Conservation (phyloP, 37 sponge, comb jelly and placozoan genomes). For the Crambe crambe region DNA sequence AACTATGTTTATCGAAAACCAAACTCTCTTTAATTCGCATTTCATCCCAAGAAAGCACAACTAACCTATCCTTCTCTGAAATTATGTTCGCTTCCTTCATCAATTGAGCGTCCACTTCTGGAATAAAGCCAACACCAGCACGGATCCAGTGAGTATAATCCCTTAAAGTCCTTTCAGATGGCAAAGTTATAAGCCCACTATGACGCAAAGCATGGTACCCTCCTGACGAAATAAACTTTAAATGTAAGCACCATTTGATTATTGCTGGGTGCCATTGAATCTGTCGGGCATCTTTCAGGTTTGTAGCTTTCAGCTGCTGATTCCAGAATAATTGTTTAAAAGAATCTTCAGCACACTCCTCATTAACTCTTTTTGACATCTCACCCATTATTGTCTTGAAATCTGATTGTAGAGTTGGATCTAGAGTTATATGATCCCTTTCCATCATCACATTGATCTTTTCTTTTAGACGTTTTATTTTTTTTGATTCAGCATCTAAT, state of each 20-base stretch:
- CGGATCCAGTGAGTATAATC: slow-evolving; percentile 37
- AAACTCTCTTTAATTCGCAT: slow-evolving; percentile 39
- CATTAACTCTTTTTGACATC: slow-evolving; percentile 6
- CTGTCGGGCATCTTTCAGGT: slow-evolving; percentile 32
- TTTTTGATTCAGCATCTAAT: slow-evolving; percentile 9
- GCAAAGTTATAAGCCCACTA: too few species aligned
- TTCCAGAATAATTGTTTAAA: slow-evolving; percentile 61
- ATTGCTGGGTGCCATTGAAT: slow-evolving; percentile 57
- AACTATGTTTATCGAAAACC: slow-evolving; percentile 42
- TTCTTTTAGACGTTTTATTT: slow-evolving; percentile 21
- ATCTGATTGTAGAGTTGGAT: slow-evolving; percentile 32
- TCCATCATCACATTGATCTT: slow-evolving; percentile 27
- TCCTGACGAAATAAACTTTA: too few species aligned
- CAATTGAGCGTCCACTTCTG: slow-evolving; percentile 30
- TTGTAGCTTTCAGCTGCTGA: slow-evolving; percentile 39
- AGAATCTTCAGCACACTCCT: slow-evolving; percentile 35
- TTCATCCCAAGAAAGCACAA: slow-evolving; percentile 36
- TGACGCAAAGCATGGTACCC: too few species aligned
- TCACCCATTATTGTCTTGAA: slow-evolving; percentile 30
- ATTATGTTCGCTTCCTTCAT: slow-evolving; percentile 24
- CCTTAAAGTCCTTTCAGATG: slow-evolving; percentile 39
- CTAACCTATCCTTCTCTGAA: slow-evolving; percentile 28
- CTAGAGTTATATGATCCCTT: slow-evolving; percentile 20
- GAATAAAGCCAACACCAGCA: slow-evolving; percentile 40
- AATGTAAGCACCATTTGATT: slow-evolving; percentile 48